Evolutionary conservation across 1,140 invertebrate genomes (phyloP).

Genomic region (Archivesica marissinica): DNA sequence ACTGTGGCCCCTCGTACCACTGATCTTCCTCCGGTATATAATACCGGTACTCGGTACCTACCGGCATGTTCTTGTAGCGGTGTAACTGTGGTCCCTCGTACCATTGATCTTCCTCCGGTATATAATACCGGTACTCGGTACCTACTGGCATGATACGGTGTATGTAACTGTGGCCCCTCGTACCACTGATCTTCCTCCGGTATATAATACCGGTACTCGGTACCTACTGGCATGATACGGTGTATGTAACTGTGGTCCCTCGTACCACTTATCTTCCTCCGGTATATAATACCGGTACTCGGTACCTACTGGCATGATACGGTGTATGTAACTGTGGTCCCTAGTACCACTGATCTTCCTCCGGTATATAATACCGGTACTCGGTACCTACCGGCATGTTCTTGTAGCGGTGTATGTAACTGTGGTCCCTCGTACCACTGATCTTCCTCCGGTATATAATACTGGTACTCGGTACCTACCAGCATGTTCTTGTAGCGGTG

Average conservation of each 20-base stretch:
- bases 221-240: neutral
- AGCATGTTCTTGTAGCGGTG: no score
- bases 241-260: neutral
- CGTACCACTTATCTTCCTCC: conserved; percentile 1
- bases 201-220: conserved; percentile 12
- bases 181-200: conserved; percentile 10
- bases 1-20: neutral
- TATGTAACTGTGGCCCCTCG: neutral
- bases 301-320: no score
- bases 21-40: conserved; percentile 14
- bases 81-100: neutral
- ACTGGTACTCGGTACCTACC: no score
- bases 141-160: neutral
- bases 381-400: no score
- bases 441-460: no score
- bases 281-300: conserved; percentile 23
- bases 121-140: conserved; percentile 12
- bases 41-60: neutral
- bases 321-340: no score
- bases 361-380: no score
- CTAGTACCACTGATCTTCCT: no score
- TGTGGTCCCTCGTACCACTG: no score
- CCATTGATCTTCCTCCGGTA: conserved; percentile 8
- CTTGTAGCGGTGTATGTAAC: no score
- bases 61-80: neutral